phyloP scores from a whole-genome alignment of 2,888 invertebrate genomes.

The Andricus curvator region DNA sequence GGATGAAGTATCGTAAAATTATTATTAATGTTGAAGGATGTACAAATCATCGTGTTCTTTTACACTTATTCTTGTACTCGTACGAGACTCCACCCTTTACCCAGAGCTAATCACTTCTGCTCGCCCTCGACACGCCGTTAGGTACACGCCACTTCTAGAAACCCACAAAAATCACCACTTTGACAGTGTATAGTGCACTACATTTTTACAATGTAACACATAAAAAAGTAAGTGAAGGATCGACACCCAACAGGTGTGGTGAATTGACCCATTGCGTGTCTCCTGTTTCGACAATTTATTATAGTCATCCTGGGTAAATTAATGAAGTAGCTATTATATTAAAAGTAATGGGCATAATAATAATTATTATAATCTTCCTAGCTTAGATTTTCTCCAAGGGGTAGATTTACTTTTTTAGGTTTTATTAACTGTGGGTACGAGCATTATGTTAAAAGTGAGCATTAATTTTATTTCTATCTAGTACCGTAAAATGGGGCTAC shows the following conservation, averaged over 20 bases:
- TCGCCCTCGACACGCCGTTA: conserved; percentile 51
- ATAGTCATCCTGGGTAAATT: neutral
- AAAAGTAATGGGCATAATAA: neutral
- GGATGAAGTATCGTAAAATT: neutral
- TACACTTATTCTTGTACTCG: conserved; percentile 24
- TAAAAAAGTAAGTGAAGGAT: conserved; percentile 13
- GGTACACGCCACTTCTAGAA: conserved; percentile 53
- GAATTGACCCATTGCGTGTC: conserved; percentile 21
- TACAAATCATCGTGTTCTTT: conserved; percentile 32
- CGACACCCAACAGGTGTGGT: neutral
- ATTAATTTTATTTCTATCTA: neutral
- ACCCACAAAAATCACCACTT: conserved; percentile 54
- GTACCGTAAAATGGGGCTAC: neutral
- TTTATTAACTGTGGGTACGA: neutral
- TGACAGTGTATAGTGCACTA: conserved; percentile 16
- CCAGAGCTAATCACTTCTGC: conserved; percentile 59
- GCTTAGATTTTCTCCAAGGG: neutral
- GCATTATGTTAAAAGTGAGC: neutral
- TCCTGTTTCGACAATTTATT: neutral
- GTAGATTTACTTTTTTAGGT: neutral
- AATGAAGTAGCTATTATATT: neutral
- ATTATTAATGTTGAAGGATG: neutral
- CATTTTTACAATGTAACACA: conserved; percentile 41
- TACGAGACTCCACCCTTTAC: conserved; percentile 61
- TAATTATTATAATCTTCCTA: neutral